Percentiles rank a stretch among this genome's conserved stretches.
phyloP scores from a whole-genome alignment of 2,113 vertebrate species.

The Neolamprologus tretocephalus region DNA sequence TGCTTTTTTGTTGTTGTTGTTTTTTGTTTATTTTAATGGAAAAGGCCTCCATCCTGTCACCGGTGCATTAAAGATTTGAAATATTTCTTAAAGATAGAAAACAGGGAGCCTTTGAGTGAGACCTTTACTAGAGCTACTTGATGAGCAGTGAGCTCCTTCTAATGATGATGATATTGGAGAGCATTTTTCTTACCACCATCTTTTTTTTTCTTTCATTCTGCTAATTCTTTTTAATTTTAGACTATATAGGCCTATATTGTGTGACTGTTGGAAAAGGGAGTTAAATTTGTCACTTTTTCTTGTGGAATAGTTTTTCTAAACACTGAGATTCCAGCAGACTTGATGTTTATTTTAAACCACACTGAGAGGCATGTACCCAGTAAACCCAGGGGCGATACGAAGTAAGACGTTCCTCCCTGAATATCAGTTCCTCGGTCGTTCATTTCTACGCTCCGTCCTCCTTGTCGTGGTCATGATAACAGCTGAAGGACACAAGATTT shows the following conservation, averaged over 20 bases:
- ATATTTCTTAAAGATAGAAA: neutral
- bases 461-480: neutral
- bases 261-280: neutral
- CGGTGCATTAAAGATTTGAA: accelerated
- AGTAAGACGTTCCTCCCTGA: neutral
- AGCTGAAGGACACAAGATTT: neutral
- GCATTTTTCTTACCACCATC: neutral
- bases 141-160: neutral
- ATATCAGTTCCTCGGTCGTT: neutral
- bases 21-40: neutral
- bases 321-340: neutral
- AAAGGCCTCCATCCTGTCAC: neutral
- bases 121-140: neutral
- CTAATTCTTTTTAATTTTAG: neutral
- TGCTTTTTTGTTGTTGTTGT: neutral
- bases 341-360: neutral
- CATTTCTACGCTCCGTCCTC: neutral
- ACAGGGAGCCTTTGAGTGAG: neutral
- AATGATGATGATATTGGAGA: neutral
- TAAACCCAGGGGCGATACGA: neutral
- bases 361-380: neutral
- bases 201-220: accelerated
- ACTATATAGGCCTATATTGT: neutral
- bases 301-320: neutral
- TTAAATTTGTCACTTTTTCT: neutral